Base-by-base conservation (phyloP, 2,888 invertebrate genomes). In the Hydrotaea cyrtoneurina region DNA sequence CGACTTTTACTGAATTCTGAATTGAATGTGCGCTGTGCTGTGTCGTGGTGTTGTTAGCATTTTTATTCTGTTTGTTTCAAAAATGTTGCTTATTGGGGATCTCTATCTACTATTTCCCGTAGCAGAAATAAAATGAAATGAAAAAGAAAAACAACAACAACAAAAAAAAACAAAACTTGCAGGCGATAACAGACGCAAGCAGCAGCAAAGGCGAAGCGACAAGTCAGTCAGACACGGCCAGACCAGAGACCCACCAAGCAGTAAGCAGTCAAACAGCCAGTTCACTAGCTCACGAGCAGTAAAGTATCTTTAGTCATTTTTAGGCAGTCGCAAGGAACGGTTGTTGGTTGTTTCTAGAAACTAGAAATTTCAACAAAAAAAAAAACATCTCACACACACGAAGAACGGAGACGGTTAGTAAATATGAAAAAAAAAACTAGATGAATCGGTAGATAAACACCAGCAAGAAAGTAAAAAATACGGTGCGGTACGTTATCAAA, bases 221-320 rank as follows among this genome's bases (percentile, higher is more conserved):
- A 62, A 69, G 74, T 66, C 77, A 50, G 75, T 17, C 72, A 73
- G 50, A 36, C 69, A 31, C 31, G 2, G n/a, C n/a, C n/a, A n/a
- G n/a, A n/a, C n/a, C n/a, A n/a, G 66, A 69, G 36, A 57, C 59
- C 69, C 69, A 69, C 46, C 69, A 69, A 53, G 19, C 78, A 78
- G 86, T 72, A 78, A 82, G 85, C 72, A 80, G 80, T 53, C 81
- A 77, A 69, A 73, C 73, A 83, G 83, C 74, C 69, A 69, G 69
- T 69, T 46, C 69, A 66, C 23, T 59, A 62, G 55, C 74, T 55
- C 59, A 23, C 64, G 15, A 87, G 86, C 89, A 89, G 86, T 87
- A 90, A 89, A 87, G 89, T 89, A 91, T 88, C 89, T 91, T 92
- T 89, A 92, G 92, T 92, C 91, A 91, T 90, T 89, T 91, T 90